These are phyloP conservation scores for Temnothorax rugatulus DNA, from an alignment of 2,888 invertebrate genomes.

Conservation along the genomic window DNA sequence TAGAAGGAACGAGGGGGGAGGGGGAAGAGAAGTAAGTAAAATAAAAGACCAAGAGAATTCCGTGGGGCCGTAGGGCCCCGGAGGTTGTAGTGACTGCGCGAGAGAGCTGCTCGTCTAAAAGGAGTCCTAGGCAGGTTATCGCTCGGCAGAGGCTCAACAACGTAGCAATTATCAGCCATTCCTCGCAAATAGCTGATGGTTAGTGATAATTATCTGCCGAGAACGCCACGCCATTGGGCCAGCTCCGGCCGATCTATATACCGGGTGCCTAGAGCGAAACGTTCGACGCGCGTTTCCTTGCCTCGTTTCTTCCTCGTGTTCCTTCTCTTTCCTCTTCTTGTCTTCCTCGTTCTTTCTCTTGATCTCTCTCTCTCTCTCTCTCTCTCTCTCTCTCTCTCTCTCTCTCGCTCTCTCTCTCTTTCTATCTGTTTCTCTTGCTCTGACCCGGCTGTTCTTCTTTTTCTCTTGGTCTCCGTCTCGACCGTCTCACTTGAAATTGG, in stretches of 20 bases:
- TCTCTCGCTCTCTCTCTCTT: background rate
- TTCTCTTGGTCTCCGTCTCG: slow-evolving; percentile 12
- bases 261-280: slow-evolving; percentile 78
- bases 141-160: slow-evolving; percentile 84
- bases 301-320: background rate
- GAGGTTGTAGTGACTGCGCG: slow-evolving; percentile 77
- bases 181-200: slow-evolving; percentile 86
- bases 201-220: slow-evolving; percentile 86
- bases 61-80: slow-evolving; percentile 55
- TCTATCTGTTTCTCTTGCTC: background rate
- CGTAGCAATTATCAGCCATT: slow-evolving; percentile 86
- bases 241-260: slow-evolving; percentile 80
- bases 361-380: background rate
- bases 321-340: background rate
- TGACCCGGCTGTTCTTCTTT: background rate
- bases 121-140: slow-evolving; percentile 84
- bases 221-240: slow-evolving; percentile 84
- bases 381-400: no score
- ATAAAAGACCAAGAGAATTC: slow-evolving; percentile 49
- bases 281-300: background rate
- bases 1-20: slow-evolving; percentile 8
- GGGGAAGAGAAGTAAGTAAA: slow-evolving; percentile 37
- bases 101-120: slow-evolving; percentile 79
- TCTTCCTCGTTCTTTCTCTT: background rate
- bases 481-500: slow-evolving; percentile 67